Percentiles rank a stretch among this genome's conserved stretches.
Conservation (phyloP, 2,797 vertebrate species). For the Artibeus jamaicensis region DNA sequence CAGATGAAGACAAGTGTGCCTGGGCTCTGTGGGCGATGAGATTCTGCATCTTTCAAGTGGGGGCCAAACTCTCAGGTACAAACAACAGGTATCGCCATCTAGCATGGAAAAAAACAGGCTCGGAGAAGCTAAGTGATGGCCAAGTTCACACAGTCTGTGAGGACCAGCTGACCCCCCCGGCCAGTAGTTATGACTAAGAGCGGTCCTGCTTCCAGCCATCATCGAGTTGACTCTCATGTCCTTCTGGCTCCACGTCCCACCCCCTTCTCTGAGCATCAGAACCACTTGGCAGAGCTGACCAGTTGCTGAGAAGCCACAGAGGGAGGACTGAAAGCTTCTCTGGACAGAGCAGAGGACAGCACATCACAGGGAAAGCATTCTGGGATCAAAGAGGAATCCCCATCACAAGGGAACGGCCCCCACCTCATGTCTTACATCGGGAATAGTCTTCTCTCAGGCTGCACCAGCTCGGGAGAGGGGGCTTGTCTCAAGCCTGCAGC, state of each 20-base stretch:
- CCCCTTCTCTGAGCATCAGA: background rate
- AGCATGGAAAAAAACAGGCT: background rate
- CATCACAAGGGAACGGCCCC: rapidly evolving
- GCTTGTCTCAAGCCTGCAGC: background rate
- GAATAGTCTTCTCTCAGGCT: background rate
- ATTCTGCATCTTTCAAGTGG: background rate
- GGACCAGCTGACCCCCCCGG: background rate
- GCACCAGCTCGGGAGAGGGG: background rate
- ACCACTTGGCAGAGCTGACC: background rate
- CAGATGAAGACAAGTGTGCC: background rate
- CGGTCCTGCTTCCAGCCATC: too few species aligned
- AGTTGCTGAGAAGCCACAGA: background rate
- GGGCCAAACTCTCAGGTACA: background rate
- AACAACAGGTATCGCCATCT: too few species aligned
- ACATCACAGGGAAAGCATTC: rapidly evolving
- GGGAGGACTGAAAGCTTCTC: background rate
- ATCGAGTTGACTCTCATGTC: rapidly evolving
- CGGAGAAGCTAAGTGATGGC: background rate
- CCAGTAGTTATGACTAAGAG: rapidly evolving
- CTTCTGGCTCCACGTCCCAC: background rate
- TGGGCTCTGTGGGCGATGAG: background rate
- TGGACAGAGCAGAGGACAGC: rapidly evolving
- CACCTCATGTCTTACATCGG: background rate
- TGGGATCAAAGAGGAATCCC: background rate
- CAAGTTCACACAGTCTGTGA: background rate